Evolutionary conservation across 2,888 invertebrate species (phyloP), one percentile per base, ranked within the genome.

Genomic region (Drosophila ustulata): DNA sequence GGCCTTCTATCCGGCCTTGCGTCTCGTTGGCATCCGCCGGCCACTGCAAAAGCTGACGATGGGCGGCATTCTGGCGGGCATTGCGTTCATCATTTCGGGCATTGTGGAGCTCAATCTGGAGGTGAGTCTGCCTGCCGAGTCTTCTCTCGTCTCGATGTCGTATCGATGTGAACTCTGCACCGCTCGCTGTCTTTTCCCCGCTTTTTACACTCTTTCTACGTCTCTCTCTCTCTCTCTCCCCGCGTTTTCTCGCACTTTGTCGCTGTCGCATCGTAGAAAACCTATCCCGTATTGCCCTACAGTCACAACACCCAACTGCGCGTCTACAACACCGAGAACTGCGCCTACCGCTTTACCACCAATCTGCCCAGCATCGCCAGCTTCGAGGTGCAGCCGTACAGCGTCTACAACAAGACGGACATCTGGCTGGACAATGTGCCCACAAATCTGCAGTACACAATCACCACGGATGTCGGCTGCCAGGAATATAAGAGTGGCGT

Each of bases 1-100:
- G 62, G 94, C 93, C 3, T 93, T 98, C 61, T 98, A 98, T 91
- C 98, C 98, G 0, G 90, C 95, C 0, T 91, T 98, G 58, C 94
- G 93, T 1, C 96, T 96, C 92, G 93, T 96, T 64, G 94, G 93
- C 59, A 87, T 97, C 0, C 92, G 96, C 26, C 94, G 93, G 59
- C 98, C 98, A 0, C 93, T 98, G 57, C 97, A 97, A 89, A 96
- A 97, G 91, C 95, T 99, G 93, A 95, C 96, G 0, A 94, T 95
- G 85, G 99, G 99, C 5, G 98, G 99, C 45, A 88, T 97, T 23
- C 91, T 99, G 1, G 97, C 98, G 0, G 96, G 96, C 0, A 65
- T 95, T 0, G 95, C 99, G 0, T 99, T 99, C 90, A 93, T 96
- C n/a, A 93, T 97, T 32, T 98, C 99, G 1, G 98, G 96, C 3